A percentile compares a stretch with the other conserved stretches of the same genome.
Evolutionary conservation across 2,888 invertebrate genomes (phyloP).

Genomic region (Caenorhabditis drosophilae): DNA sequence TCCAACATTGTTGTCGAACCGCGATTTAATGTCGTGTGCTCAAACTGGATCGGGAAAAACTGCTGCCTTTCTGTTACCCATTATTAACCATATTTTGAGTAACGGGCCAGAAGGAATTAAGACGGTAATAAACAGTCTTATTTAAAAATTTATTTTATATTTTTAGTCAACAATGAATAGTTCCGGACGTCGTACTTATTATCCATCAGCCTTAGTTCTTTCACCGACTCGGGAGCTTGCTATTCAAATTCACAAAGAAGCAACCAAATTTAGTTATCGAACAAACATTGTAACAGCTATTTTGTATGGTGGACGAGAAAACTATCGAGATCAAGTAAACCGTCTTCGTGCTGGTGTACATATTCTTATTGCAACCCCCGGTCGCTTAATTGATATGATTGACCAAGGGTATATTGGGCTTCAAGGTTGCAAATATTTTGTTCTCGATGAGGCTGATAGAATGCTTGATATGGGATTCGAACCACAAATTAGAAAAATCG

Average conservation of each 20-base stretch:
- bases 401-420: slow-evolving; percentile 82
- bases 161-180: slow-evolving; percentile 50
- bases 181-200: slow-evolving; percentile 84
- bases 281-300: slow-evolving; percentile 94
- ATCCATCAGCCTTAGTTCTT: slow-evolving; percentile 90
- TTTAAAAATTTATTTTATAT: slow-evolving; percentile 3
- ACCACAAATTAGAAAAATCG: slow-evolving; percentile 76
- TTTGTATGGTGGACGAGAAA: slow-evolving; percentile 84
- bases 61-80: slow-evolving; percentile 96
- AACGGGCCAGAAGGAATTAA: slow-evolving; percentile 41
- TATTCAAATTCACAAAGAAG: slow-evolving; percentile 75
- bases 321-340: slow-evolving; percentile 69
- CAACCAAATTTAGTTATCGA: slow-evolving; percentile 78
- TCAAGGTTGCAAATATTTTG: slow-evolving; percentile 80
- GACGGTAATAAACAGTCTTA: slow-evolving; percentile 6
- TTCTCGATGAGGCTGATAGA: slow-evolving; percentile 97
- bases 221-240: slow-evolving; percentile 99
- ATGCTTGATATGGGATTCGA: slow-evolving; percentile 99
- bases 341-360: slow-evolving; percentile 81
- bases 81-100: slow-evolving; percentile 90
- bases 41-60: slow-evolving; percentile 90
- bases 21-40: slow-evolving; percentile 84
- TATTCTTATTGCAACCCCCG: slow-evolving; percentile 96
- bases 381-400: slow-evolving; percentile 94
- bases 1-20: slow-evolving; percentile 82